Base-by-base conservation (phyloP, 2,113 vertebrate species). In the Lanius collurio region DNA sequence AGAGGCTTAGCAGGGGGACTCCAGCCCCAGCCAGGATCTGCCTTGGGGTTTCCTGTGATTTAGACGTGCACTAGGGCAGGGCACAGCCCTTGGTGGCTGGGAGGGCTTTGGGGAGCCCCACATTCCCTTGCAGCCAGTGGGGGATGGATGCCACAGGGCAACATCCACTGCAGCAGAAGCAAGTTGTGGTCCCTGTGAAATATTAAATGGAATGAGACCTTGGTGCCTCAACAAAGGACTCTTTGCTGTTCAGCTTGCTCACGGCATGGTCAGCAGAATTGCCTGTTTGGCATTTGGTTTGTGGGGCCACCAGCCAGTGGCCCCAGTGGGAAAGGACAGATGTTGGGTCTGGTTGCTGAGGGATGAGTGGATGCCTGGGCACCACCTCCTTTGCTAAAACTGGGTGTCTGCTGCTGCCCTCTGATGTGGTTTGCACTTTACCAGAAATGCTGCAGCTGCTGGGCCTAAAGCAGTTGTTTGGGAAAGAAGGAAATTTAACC, bases 161-260 rank as follows among this genome's bases (percentile, higher is more conserved):
- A n/a, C 3, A 6, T 31, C 50, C 2, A 3, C 74, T 35, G 42
- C 0, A 0, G 22, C 39, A 71, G 82, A 37, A 42, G 35, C 13
- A 39, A 53, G 33, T 11, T 39, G 42, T 69, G 53, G 14, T 65
- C 4, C 33, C 42, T 33, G 14, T 8, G 39, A 8, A 46, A 8
- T 35, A 55, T 12, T 30, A 16, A 53, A 73, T 18, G 11, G 8
- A 3, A 6, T 62, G 57, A 85, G 41, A n/a, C 9, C 33, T 47
- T 6, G 11, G n/a, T 49, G 24, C 41, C 15, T 50, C 20, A 60
- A 46, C 20, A 80, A 50, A 71, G 2, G 24, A 10, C 31, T 31
- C 41, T 55, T 76, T 35, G 14, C n/a, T 41, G 24, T 62, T 20
- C 12, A 16, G 39, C 42, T 67, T 24, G 1, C 15, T 42, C 11